Evolutionary conservation across 2,888 invertebrate genomes (phyloP).

Genomic region (Amphipyra tragopoginis): DNA sequence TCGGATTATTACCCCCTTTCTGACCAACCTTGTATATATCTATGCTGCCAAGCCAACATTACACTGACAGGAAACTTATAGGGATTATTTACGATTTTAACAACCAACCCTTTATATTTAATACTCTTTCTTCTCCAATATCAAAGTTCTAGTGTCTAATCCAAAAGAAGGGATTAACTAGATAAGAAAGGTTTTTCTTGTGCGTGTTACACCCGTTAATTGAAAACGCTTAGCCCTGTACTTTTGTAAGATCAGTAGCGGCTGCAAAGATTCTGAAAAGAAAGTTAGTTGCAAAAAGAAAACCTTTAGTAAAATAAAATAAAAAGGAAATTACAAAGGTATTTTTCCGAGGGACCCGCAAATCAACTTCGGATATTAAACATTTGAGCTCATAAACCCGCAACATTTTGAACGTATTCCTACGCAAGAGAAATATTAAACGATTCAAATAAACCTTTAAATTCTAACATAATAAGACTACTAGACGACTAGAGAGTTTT

Average conservation of each 20-base stretch:
- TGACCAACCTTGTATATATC: too few relatives aligned
- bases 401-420: slow-evolving; percentile 10
- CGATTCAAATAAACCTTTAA: slow-evolving; percentile 2
- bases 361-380: slow-evolving; percentile 50
- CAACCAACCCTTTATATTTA: slow-evolving; percentile 15
- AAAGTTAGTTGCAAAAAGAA: slow-evolving; percentile 21
- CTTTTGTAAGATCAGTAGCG: slow-evolving; percentile 11
- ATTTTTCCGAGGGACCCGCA: slow-evolving; percentile 22
- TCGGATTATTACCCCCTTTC: too few relatives aligned
- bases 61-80: neutral
- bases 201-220: slow-evolving; percentile 42
- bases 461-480: slow-evolving; percentile 4
- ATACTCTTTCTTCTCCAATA: slow-evolving; percentile 28
- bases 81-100: slow-evolving; percentile 2
- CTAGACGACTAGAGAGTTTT: neutral
- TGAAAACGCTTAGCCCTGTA: slow-evolving; percentile 42
- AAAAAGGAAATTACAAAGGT: slow-evolving; percentile 29
- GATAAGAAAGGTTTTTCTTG: slow-evolving; percentile 21
- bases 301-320: slow-evolving; percentile 12
- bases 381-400: slow-evolving; percentile 21
- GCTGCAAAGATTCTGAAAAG: slow-evolving; percentile 17
- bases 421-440: slow-evolving; percentile 3
- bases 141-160: slow-evolving; percentile 34
- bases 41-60: too few relatives aligned
- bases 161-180: slow-evolving; percentile 13